Conservation (phyloP, 2,888 invertebrate genomes). For the Fragum fragum region DNA sequence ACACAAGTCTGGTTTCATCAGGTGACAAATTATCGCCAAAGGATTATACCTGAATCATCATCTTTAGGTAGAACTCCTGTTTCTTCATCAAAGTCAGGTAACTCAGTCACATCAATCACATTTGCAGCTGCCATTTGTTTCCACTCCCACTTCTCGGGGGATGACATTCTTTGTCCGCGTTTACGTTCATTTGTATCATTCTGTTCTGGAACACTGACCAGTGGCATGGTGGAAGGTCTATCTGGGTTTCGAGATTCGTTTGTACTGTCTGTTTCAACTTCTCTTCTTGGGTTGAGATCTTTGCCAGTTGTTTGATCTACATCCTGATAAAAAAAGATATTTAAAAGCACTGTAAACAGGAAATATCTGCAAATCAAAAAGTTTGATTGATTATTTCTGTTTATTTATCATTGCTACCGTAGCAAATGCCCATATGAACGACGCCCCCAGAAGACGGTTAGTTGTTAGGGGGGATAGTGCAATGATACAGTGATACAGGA, state of each 20-base stretch:
- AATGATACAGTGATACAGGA: too few species aligned
- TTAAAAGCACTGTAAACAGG: too few species aligned
- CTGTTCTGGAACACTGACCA: constrained; percentile 88
- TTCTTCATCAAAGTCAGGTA: constrained; percentile 99
- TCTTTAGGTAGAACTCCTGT: constrained; percentile 95
- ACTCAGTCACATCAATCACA: constrained; percentile 96
- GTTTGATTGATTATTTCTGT: too few species aligned
- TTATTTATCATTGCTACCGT: too few species aligned
- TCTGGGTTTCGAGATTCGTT: constrained; percentile 93
- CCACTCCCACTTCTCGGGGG: constrained; percentile 98
- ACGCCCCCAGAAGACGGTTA: too few species aligned
- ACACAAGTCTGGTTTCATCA: too few species aligned
- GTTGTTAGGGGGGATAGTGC: too few species aligned
- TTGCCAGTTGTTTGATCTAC: constrained; percentile 98
- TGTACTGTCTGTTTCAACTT: constrained; percentile 86
- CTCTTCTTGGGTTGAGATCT: constrained; percentile 94
- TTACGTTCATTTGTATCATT: constrained; percentile 75
- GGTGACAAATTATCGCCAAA: too few species aligned
- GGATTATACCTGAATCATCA: constrained; percentile 86
- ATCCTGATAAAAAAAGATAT: constrained; percentile 89
- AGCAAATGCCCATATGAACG: too few species aligned
- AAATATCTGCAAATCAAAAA: too few species aligned
- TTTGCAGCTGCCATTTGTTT: constrained; percentile 98
- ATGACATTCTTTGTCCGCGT: constrained; percentile 91
- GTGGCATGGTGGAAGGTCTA: constrained; percentile 90